phyloP scores from a whole-genome alignment of 2,888 invertebrate species.

The Netelia fuscicornis region DNA sequence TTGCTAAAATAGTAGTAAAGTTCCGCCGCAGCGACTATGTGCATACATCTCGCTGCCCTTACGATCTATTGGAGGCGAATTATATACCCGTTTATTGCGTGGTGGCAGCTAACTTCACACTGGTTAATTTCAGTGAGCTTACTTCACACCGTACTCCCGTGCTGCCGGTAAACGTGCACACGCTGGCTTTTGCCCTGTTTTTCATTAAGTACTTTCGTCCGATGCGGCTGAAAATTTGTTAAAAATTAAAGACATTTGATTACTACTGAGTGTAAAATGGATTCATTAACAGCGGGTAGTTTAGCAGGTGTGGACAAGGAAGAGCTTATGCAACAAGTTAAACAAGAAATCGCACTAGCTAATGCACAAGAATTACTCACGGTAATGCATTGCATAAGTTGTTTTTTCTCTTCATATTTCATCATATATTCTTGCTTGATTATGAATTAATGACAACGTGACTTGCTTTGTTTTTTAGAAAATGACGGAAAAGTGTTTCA shows the following conservation, averaged over 20 bases:
- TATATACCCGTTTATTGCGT: not conserved
- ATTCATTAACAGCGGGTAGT: slow-evolving; percentile 86
- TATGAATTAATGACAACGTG: slow-evolving; percentile 30
- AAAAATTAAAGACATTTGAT: slow-evolving; percentile 12
- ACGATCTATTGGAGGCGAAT: no score
- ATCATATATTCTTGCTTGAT: slow-evolving; percentile 44
- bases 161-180: slow-evolving; percentile 1
- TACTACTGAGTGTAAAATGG: slow-evolving; percentile 84
- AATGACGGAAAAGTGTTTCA: slow-evolving; percentile 99
- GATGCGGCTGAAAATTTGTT: not conserved
- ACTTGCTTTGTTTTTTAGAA: slow-evolving; percentile 87
- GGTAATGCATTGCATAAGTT: slow-evolving; percentile 85
- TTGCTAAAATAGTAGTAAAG: not conserved
- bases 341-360: slow-evolving; percentile 97
- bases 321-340: slow-evolving; percentile 97
- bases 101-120: not conserved
- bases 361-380: slow-evolving; percentile 96
- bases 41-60: no score
- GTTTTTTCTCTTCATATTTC: slow-evolving; percentile 45
- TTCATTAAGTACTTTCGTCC: not conserved
- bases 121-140: not conserved
- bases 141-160: slow-evolving; percentile 5
- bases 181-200: not conserved
- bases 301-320: slow-evolving; percentile 91
- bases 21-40: no score